Evolutionary conservation across 2,113 vertebrate genomes (phyloP).

Genomic region (Orycteropus afer): DNA sequence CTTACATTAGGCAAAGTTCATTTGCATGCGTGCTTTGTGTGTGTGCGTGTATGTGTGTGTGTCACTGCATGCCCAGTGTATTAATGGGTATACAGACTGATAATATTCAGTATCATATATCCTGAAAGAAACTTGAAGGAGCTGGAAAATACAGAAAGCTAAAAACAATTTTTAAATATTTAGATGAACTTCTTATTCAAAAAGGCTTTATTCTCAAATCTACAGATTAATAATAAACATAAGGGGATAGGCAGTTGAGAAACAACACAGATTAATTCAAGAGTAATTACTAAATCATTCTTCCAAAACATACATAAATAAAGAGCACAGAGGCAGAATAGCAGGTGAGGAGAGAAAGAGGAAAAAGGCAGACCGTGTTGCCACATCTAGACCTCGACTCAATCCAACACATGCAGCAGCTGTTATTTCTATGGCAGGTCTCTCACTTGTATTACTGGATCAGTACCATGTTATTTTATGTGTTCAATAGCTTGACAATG

Average conservation of each 20-base stretch:
- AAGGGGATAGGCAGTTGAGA: not conserved
- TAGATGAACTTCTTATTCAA: constrained; percentile 8
- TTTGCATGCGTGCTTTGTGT: too few species aligned
- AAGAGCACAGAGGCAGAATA: not conserved
- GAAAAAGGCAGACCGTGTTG: not conserved
- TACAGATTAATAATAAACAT: not conserved
- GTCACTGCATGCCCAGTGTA: not conserved
- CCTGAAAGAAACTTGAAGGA: not conserved
- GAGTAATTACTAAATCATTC: not conserved
- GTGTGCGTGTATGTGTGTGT: too few species aligned
- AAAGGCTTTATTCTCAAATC: not conserved
- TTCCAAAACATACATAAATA: not conserved
- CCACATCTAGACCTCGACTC: not conserved
- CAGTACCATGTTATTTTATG: not conserved
- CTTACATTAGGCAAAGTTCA: not conserved
- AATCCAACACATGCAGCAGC: not conserved
- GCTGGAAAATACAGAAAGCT: not conserved
- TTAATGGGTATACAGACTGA: not conserved
- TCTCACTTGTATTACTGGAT: not conserved
- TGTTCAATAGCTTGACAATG: not conserved
- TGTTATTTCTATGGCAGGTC: not conserved
- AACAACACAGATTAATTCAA: not conserved
- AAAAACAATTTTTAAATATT: constrained; percentile 32
- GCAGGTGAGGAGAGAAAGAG: not conserved
- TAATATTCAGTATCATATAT: not conserved